Base-by-base conservation (phyloP, 2,888 invertebrate species). In the Orthonevra nobilis region DNA sequence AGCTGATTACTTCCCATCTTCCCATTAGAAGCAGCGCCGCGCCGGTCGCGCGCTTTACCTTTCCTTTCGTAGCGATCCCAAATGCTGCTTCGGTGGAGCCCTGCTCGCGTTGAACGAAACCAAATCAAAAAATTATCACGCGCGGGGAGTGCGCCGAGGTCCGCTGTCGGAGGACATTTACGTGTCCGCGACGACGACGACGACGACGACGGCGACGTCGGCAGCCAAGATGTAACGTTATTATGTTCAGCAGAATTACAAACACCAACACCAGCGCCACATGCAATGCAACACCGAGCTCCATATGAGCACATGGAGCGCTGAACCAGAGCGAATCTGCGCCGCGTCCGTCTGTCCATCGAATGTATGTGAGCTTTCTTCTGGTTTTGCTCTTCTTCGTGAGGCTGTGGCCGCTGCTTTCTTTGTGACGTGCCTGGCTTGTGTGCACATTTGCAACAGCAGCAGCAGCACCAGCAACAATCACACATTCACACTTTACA, bases 191-290 rank as follows among this genome's bases (percentile, higher is more conserved):
- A n/a, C n/a, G n/a, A n/a, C n/a, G n/a, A n/a, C n/a, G n/a, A n/a
- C n/a, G n/a, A n/a, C n/a, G n/a, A n/a, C n/a, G n/a, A n/a, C n/a
- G n/a, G n/a, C n/a, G n/a, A 30, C 23, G 64, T 61, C 56, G 36
- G 48, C 60, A 54, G 54, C 50, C 66, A 40, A 61, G 73, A 73
- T 79, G 73, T 79, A 73, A 73, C 79, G 66, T 63, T 79, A 68
- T 73, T 79, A 79, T 79, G 79, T 73, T 79, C 66, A 61, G 61
- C 79, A 66, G 68, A 79, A 73, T 73, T 79, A 56, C 79, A 79
- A 73, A 79, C 79, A 73, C 73, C 44, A 73, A 79, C 73, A 73
- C 61, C 46, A 61, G 48, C 60, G 60, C 54, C 36, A 56, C 44
- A 36, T 26, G 58, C 17, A 19, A 14, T 54, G 14, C 26, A n/a